phyloP scores from a whole-genome alignment of 2,888 invertebrate species.

The Dicyrtomina minuta region DNA sequence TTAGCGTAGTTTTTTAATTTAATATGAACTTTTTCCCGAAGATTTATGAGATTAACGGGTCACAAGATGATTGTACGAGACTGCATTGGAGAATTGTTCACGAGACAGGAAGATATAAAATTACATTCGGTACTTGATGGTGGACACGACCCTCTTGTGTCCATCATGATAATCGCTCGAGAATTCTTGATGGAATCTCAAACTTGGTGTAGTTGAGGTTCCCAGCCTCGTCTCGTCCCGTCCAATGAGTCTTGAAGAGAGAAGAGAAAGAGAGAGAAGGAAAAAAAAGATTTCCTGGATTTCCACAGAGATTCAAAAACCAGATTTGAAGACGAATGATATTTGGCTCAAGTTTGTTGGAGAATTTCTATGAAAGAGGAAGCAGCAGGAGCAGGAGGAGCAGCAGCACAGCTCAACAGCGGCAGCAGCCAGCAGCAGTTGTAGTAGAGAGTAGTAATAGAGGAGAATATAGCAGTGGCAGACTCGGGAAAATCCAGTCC shows the following conservation, averaged over 20 bases:
- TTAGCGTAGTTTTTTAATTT: too few relatives aligned
- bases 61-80: too few relatives aligned
- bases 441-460: too few relatives aligned
- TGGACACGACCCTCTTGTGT: too few relatives aligned
- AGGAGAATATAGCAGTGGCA: background rate
- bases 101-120: too few relatives aligned
- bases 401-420: background rate
- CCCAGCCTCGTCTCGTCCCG: background rate
- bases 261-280: background rate
- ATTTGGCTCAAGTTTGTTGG: background rate
- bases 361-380: background rate
- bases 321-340: background rate
- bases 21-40: too few relatives aligned
- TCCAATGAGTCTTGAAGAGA: constrained; percentile 8
- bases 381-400: background rate
- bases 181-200: too few relatives aligned
- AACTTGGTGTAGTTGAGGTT: too few relatives aligned
- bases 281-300: background rate
- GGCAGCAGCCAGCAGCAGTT: constrained; percentile 13
- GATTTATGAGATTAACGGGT: too few relatives aligned
- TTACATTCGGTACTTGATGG: too few relatives aligned
- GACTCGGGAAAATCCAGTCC: constrained; percentile 19
- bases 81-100: too few relatives aligned
- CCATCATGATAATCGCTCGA: too few relatives aligned
- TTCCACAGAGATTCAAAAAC: background rate